phyloP scores from a whole-genome alignment of 2,888 invertebrate species.

The Lissocephala sabroskyi region DNA sequence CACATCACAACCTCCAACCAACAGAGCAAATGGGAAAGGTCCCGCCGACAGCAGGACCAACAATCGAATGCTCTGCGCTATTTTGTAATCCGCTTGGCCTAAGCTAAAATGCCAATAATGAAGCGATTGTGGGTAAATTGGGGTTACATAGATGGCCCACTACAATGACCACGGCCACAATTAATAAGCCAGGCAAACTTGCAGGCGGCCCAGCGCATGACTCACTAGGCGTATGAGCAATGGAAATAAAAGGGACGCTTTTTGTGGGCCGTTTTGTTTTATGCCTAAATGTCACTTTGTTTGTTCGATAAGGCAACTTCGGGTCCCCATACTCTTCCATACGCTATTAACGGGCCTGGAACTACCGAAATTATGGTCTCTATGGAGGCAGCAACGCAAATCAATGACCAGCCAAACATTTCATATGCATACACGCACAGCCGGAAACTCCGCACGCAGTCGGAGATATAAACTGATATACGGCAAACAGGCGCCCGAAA shows the following conservation, averaged over 20 bases:
- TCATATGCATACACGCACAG: conserved; percentile 56
- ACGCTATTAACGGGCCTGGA: conserved; percentile 8
- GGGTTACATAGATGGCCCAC: not conserved
- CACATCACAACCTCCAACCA: conserved; percentile 22
- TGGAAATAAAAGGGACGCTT: conserved; percentile 17
- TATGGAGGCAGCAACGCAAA: conserved; percentile 3
- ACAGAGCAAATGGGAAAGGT: no score
- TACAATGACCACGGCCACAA: not conserved
- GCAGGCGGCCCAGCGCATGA: not conserved
- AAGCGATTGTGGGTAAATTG: no score
- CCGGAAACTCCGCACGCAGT: conserved; percentile 17
- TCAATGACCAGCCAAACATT: conserved; percentile 28
- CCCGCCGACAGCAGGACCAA: no score
- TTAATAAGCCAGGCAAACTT: conserved; percentile 1
- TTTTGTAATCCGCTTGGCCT: no score
- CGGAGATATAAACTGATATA: conserved; percentile 41
- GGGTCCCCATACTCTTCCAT: conserved; percentile 6
- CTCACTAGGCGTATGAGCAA: not conserved
- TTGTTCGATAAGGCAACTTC: conserved; percentile 60
- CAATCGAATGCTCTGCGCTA: no score
- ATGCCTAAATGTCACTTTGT: conserved; percentile 50
- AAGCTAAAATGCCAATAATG: no score
- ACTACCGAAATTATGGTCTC: conserved; percentile 32
- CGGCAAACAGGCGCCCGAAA: conserved; percentile 51
- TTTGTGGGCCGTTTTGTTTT: conserved; percentile 20